phyloP scores from a whole-genome alignment of 2,888 invertebrate species.

The Caenorhabditis sulstoni region DNA sequence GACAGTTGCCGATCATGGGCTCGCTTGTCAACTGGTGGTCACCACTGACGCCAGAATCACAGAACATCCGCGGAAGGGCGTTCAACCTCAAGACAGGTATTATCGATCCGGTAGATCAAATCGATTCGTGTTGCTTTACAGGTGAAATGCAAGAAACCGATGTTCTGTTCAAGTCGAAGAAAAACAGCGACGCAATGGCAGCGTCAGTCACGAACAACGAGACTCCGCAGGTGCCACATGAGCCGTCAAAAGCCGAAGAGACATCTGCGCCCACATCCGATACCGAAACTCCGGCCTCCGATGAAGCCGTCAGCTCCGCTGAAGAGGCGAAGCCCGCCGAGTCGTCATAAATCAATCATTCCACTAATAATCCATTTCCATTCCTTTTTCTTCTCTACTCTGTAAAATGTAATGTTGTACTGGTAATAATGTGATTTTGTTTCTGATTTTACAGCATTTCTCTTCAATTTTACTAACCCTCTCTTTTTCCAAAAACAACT shows the following conservation, averaged over 20 bases:
- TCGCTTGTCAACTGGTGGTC: conserved; percentile 97
- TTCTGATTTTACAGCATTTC: neutral
- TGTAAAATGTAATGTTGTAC: conserved; percentile 40
- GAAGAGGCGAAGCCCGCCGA: conserved; percentile 35
- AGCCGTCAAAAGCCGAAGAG: conserved; percentile 12
- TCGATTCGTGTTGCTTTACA: conserved; percentile 31
- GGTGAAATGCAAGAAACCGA: conserved; percentile 75
- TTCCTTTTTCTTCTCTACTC: too few species aligned
- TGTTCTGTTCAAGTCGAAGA: conserved; percentile 71
- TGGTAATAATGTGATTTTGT: conserved; percentile 42
- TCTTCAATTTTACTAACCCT: conserved; percentile 9
- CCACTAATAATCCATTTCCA: neutral
- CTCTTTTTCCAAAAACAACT: conserved; percentile 21
- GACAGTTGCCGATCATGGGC: conserved; percentile 95
- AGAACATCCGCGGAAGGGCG: conserved; percentile 87
- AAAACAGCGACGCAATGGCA: conserved; percentile 53
- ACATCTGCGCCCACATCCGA: conserved; percentile 19
- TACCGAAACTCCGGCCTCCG: conserved; percentile 15
- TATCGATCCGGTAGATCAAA: neutral
- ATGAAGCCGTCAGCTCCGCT: conserved; percentile 36
- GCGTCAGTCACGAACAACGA: conserved; percentile 65
- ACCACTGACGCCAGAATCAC: conserved; percentile 88
- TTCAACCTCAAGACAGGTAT: conserved; percentile 85
- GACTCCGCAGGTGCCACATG: conserved; percentile 65
- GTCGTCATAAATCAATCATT: conserved; percentile 11